Base-by-base conservation (phyloP, 2,797 vertebrate species). In the Pachyuromys duprasi region DNA sequence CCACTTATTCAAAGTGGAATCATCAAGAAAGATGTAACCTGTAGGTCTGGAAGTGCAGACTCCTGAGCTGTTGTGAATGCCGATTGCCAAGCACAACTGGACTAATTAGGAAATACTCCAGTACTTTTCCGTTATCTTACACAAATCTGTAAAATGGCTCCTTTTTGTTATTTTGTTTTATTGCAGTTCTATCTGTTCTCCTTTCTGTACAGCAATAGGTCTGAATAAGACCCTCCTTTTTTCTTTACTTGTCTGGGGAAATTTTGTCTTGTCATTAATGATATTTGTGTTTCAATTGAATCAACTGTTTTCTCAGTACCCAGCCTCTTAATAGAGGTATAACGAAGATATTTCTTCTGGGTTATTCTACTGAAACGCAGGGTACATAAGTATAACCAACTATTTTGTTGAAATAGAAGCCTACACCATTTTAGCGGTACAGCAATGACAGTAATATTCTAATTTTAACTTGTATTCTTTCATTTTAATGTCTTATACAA, bases 401-500 rank as follows among this genome's bases (percentile, higher is more conserved):
- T 15, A 57, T 87, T 95, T 80, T 87, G 18, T 83, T 92, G 28
- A 76, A 87, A 39, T 70, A 69, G 2, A 94, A 80, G 7, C 17
- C 26, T 78, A 2, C 28, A n/a, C 57, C 36, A 60, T 88, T 53
- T 89, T 63, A 74, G 33, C 53, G 9, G 4, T 39, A 67, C 76
- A 72, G 67, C 33, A 83, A 55, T 89, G 67, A 65, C 5, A 75
- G 63, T 5, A 63, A 74, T 42, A 88, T 89, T 89, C 17, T 67
- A 49, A 39, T 90, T 93, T 90, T 83, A 91, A 65, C 67, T 31
- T 91, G 2, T 13, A 20, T 74, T 75, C 1, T 63, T 90, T 45
- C 3, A 62, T 62, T 90, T 93, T 75, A 94, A 88, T n/a, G 72
- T 49, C 20, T 31, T 78, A 69, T 74, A 9, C 42, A 90, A 96